Evolutionary conservation across 1,140 invertebrate genomes (phyloP).

Genomic region (Eciton burchellii): DNA sequence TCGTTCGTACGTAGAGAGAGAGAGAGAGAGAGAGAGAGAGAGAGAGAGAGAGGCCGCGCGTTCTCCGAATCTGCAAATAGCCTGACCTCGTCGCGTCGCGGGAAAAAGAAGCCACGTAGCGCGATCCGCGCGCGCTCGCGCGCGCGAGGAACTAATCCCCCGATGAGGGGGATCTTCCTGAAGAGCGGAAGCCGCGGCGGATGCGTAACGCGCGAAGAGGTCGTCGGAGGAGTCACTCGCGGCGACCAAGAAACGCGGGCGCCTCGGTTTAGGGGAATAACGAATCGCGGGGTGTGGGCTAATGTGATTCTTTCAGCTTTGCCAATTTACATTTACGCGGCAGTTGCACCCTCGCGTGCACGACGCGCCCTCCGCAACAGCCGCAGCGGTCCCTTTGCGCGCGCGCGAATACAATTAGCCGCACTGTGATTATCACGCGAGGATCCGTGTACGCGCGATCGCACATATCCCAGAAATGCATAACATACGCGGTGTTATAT

Average conservation of each 20-base stretch:
- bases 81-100: neutral
- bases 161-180: too few species aligned
- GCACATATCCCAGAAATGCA: neutral
- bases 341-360: constrained; percentile 3
- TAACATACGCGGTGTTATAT: neutral
- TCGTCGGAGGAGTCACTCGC: too few species aligned
- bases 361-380: constrained; percentile 35
- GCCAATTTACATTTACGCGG: constrained; percentile 45
- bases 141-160: too few species aligned
- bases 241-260: too few species aligned
- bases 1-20: too few species aligned
- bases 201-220: too few species aligned
- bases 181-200: too few species aligned
- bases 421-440: constrained; percentile 23
- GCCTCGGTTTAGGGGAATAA: neutral
- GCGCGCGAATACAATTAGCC: constrained; percentile 19
- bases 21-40: too few species aligned
- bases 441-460: constrained; percentile 4
- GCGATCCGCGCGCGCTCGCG: too few species aligned
- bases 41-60: constrained; percentile 24
- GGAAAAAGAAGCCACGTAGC: too few species aligned
- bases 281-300: neutral
- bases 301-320: constrained; percentile 17
- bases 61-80: constrained; percentile 31
- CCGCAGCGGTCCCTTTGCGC: neutral